Conservation (phyloP, 2,797 vertebrate genomes). For the Enteromius afrohamiltoni region DNA sequence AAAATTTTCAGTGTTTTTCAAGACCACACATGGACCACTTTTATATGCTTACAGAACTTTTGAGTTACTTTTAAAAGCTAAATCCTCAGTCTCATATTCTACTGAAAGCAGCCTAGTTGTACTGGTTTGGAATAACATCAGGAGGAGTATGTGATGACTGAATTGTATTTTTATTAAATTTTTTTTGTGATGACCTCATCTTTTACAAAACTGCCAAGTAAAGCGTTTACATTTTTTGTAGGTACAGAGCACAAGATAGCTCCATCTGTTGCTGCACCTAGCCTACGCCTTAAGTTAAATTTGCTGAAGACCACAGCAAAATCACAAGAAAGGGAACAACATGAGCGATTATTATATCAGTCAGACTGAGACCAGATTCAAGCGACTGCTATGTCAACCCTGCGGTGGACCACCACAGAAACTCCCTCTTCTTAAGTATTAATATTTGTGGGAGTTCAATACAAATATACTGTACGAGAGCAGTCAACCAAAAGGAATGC, state of each 20-base stretch:
- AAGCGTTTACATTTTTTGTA: constrained; percentile 5
- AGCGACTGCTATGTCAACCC: constrained; percentile 23
- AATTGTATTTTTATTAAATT: not conserved
- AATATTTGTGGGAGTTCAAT: constrained; percentile 72
- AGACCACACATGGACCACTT: not conserved
- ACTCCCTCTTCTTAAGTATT: constrained; percentile 69
- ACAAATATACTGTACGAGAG: constrained; percentile 36
- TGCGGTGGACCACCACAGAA: constrained; percentile 68
- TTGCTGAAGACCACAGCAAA: not conserved
- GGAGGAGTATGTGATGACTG: not conserved
- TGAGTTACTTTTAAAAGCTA: not conserved
- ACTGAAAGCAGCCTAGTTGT: not conserved
- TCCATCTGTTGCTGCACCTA: not conserved
- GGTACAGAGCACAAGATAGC: not conserved
- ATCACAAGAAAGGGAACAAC: not conserved
- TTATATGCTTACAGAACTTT: not conserved
- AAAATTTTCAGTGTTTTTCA: not conserved
- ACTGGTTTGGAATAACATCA: not conserved
- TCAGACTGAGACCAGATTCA: constrained; percentile 24
- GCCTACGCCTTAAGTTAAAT: not conserved
- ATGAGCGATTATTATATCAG: constrained; percentile 16
- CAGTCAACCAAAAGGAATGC: constrained; percentile 33
- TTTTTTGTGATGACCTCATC: not conserved
- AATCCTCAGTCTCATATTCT: not conserved
- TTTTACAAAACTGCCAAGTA: not conserved